phyloP scores from a whole-genome alignment of 2,797 vertebrate species.

The Phalloptychus januarius region DNA sequence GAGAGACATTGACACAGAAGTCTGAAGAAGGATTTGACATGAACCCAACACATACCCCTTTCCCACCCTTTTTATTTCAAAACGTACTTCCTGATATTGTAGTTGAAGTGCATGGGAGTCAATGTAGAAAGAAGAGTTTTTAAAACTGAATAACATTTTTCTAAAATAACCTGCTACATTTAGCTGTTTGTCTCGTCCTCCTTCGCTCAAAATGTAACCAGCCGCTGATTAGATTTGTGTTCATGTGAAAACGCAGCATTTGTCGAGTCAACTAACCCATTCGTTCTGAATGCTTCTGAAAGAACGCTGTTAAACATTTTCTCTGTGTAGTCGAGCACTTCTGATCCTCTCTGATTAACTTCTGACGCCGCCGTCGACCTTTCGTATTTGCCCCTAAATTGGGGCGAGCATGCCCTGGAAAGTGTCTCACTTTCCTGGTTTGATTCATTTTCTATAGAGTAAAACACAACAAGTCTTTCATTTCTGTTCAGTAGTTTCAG shows the following conservation, averaged over 20 bases:
- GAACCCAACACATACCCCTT: background rate
- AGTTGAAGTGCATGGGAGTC: conserved; percentile 13
- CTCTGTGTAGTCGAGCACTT: conserved; percentile 12
- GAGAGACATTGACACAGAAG: conserved; percentile 34
- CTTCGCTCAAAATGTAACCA: background rate
- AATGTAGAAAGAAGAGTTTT: conserved; percentile 19
- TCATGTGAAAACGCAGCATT: background rate
- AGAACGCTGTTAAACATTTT: conserved; percentile 1
- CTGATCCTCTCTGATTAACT: conserved; percentile 53
- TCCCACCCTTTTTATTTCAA: background rate
- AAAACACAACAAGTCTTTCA: conserved; percentile 19
- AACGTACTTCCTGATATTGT: background rate
- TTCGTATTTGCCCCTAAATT: conserved; percentile 50
- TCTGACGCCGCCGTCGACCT: conserved; percentile 55
- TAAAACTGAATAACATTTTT: conserved; percentile 17
- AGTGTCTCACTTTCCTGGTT: conserved; percentile 52
- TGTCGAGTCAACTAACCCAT: conserved; percentile 14
- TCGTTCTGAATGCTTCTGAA: background rate
- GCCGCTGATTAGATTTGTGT: conserved; percentile 21
- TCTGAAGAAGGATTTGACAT: conserved; percentile 38
- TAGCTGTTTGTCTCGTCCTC: conserved; percentile 22
- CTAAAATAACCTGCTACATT: conserved; percentile 29
- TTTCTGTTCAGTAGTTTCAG: conserved; percentile 19
- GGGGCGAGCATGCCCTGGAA: conserved; percentile 43
- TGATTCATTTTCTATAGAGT: conserved; percentile 32